Conservation (phyloP, 2,888 invertebrate species). For the Papilio demoleus region DNA sequence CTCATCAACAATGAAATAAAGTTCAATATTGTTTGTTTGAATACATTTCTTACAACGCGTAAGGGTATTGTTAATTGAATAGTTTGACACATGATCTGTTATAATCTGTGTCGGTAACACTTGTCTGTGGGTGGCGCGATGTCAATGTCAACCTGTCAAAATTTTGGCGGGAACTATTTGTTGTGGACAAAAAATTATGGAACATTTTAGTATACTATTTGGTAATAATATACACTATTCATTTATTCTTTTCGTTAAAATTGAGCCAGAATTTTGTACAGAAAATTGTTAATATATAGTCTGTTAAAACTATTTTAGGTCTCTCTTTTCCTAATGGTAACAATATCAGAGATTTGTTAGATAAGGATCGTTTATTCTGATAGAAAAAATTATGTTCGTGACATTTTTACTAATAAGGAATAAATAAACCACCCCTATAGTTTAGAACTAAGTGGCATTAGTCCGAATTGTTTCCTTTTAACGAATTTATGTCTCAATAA, state of each 20-base stretch:
- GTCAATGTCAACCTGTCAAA: constrained; percentile 36
- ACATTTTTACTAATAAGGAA: neutral
- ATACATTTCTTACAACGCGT: constrained; percentile 54
- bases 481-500: constrained; percentile 59
- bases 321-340: neutral
- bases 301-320: no score
- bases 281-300: no score
- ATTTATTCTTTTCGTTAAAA: no score
- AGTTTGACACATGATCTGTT: constrained; percentile 62
- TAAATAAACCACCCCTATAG: neutral
- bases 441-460: constrained; percentile 18
- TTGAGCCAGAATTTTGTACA: no score
- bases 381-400: neutral
- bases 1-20: neutral
- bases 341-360: neutral
- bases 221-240: no score
- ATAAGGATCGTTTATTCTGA: neutral
- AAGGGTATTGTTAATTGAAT: constrained; percentile 66
- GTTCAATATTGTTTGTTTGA: constrained; percentile 27
- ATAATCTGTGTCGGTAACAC: constrained; percentile 48
- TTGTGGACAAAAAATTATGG: neutral
- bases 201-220: neutral
- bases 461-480: constrained; percentile 42
- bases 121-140: constrained; percentile 53
- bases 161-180: constrained; percentile 24